Conservation (phyloP, 2,797 vertebrate species). For the Xenopus petersii region DNA sequence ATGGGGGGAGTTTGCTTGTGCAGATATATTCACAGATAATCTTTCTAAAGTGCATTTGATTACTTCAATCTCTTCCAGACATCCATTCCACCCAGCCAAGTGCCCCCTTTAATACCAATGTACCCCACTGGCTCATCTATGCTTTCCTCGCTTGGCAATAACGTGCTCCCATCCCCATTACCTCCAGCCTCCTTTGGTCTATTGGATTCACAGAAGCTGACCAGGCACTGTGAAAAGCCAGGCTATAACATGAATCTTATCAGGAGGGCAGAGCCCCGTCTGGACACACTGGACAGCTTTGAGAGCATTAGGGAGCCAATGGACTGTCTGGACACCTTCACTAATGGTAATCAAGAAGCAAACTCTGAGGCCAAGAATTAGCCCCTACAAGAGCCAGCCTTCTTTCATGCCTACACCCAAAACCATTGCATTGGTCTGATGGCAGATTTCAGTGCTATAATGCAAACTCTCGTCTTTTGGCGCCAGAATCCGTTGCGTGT, state of each 20-base stretch:
- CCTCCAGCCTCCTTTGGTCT: slow-evolving; percentile 80
- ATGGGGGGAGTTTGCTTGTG: not conserved
- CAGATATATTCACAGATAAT: not conserved
- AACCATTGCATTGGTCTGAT: too few relatives aligned
- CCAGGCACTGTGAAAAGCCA: slow-evolving; percentile 52
- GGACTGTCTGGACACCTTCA: slow-evolving; percentile 79
- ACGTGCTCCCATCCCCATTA: slow-evolving; percentile 74
- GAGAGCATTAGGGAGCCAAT: slow-evolving; percentile 68
- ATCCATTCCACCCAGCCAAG: slow-evolving; percentile 83
- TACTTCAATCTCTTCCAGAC: slow-evolving; percentile 53
- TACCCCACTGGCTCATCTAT: slow-evolving; percentile 66
- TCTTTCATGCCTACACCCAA: too few relatives aligned
- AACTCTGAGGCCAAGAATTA: too few relatives aligned
- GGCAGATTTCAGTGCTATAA: too few relatives aligned
- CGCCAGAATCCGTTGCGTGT: too few relatives aligned
- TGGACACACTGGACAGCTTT: slow-evolving; percentile 83
- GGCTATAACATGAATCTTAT: slow-evolving; percentile 66
- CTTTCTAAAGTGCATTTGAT: not conserved
- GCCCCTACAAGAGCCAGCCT: too few relatives aligned
- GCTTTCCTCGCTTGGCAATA: slow-evolving; percentile 67
- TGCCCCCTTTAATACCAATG: slow-evolving; percentile 82
- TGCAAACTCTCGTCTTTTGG: too few relatives aligned
- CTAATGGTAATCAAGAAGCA: slow-evolving; percentile 59
- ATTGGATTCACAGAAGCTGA: slow-evolving; percentile 67
- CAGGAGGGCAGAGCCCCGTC: slow-evolving; percentile 66